These are phyloP conservation scores for Apaloderma vittatum DNA, from an alignment of 2,113 vertebrate genomes.

Conservation along the genomic window DNA sequence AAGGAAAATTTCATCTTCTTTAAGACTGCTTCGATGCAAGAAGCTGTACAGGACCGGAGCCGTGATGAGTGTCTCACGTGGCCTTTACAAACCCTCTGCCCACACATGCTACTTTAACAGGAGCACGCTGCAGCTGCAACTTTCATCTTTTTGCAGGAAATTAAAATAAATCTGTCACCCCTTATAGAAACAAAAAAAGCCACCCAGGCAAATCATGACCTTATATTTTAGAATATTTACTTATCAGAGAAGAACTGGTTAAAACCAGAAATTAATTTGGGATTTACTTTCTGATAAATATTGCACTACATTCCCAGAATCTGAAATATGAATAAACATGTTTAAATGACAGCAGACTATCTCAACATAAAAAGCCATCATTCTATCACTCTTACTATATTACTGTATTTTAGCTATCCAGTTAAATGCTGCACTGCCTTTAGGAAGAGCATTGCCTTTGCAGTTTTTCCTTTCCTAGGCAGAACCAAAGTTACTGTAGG, in stretches of 20 bases:
- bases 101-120: background rate
- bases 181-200: background rate
- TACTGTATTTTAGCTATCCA: background rate
- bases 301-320: background rate
- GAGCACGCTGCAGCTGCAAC: background rate
- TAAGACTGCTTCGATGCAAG: background rate
- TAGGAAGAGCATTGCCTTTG: background rate
- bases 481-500: background rate
- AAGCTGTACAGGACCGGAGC: background rate
- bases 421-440: background rate
- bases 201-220: background rate
- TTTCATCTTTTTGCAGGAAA: background rate
- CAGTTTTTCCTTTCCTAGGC: background rate
- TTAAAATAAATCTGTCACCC: background rate
- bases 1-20: background rate
- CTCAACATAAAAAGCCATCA: accelerated
- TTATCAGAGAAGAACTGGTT: background rate
- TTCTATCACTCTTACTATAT: background rate
- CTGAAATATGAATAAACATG: background rate
- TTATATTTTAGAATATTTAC: background rate
- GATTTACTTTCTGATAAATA: background rate
- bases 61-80: background rate
- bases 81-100: background rate
- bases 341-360: background rate
- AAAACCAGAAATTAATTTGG: background rate